Conservation (phyloP, 2,797 vertebrate genomes). For the Lepus townsendii region DNA sequence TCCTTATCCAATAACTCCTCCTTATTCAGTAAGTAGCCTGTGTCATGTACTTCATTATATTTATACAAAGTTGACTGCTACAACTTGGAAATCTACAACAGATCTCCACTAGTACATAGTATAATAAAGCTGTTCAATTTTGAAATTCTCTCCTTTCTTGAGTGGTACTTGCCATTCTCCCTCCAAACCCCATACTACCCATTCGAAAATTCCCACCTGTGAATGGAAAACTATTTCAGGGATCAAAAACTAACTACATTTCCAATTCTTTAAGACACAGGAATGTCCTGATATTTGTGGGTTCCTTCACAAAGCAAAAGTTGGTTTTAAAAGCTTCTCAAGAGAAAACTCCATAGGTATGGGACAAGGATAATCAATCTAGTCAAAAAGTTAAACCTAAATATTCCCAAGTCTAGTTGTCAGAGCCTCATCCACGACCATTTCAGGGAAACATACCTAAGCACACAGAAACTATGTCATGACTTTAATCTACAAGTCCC, state of each 20-base stretch:
- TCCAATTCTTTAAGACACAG: not conserved
- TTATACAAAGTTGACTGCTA: too few relatives aligned
- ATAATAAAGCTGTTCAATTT: not conserved
- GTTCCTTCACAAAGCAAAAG: not conserved
- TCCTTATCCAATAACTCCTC: too few relatives aligned
- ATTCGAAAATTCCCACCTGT: not conserved
- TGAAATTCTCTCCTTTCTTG: not conserved
- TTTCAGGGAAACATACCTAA: not conserved
- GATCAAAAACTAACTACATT: not conserved
- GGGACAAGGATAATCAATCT: not conserved
- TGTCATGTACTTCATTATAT: too few relatives aligned
- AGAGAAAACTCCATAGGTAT: not conserved
- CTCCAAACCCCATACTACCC: not conserved
- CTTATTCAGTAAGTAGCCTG: too few relatives aligned
- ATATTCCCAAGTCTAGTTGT: not conserved
- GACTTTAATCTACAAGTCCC: not conserved
- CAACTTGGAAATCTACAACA: not conserved
- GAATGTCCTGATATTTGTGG: not conserved
- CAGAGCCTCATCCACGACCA: not conserved
- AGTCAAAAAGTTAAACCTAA: not conserved
- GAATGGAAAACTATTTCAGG: not conserved
- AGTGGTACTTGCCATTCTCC: not conserved
- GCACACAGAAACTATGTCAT: not conserved
- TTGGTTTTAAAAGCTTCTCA: slow-evolving; percentile 17
- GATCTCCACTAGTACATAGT: not conserved